Conservation (phyloP, 1,140 invertebrate genomes). For the Dendrolimus punctatus region DNA sequence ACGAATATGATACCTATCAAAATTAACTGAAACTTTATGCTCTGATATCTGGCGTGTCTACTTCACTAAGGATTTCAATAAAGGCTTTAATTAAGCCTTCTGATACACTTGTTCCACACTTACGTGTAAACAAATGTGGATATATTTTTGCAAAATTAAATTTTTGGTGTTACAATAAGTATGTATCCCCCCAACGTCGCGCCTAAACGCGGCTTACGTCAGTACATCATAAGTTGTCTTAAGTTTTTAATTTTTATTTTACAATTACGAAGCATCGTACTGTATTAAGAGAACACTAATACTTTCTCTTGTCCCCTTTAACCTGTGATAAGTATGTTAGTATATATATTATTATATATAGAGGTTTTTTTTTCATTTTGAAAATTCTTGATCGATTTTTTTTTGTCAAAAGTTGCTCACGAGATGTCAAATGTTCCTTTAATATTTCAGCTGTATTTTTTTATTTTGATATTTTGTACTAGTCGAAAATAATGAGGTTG, state of each 20-base stretch:
- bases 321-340: conserved; percentile 71
- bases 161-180: conserved; percentile 27
- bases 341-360: conserved; percentile 35
- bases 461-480: conserved; percentile 47
- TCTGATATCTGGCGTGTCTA: too few relatives aligned
- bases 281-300: conserved; percentile 64
- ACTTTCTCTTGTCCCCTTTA: conserved; percentile 69
- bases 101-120: too few relatives aligned
- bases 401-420: conserved; percentile 55
- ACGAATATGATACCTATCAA: too few relatives aligned
- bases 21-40: too few relatives aligned
- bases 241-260: conserved; percentile 30
- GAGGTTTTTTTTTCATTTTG: too few relatives aligned
- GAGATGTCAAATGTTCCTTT: conserved; percentile 57
- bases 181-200: conserved; percentile 23
- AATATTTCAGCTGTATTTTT: conserved; percentile 59
- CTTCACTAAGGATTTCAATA: too few relatives aligned
- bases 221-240: conserved; percentile 47
- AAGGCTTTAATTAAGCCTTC: too few relatives aligned
- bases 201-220: conserved; percentile 17
- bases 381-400: conserved; percentile 52
- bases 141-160: too few relatives aligned
- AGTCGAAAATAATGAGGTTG: conserved; percentile 28
- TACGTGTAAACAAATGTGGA: too few relatives aligned
- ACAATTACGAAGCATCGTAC: conserved; percentile 37